These are phyloP conservation scores for Rhabdomys pumilio DNA, from an alignment of 2,797 vertebrate genomes.

Conservation along the genomic window DNA sequence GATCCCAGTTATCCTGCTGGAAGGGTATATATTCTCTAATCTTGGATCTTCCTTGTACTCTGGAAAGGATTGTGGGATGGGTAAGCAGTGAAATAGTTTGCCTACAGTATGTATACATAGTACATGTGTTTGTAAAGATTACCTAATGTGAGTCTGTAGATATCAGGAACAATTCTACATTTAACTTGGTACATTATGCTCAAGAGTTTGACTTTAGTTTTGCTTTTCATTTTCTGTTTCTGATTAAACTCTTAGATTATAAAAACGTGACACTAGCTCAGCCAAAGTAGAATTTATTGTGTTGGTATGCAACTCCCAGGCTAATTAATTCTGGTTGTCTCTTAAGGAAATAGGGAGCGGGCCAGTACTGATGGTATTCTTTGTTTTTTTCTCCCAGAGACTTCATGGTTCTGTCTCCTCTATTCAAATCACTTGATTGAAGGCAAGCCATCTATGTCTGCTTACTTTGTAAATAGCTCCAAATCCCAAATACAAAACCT, in stretches of 20 bases:
- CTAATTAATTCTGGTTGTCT: background rate
- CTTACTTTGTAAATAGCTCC: background rate
- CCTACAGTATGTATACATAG: background rate
- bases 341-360: background rate
- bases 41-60: background rate
- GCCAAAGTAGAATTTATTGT: background rate
- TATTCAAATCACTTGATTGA: background rate
- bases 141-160: background rate
- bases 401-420: background rate
- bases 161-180: fast-evolving
- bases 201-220: background rate
- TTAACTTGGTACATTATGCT: background rate
- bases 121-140: background rate
- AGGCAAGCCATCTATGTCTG: background rate
- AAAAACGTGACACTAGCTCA: background rate
- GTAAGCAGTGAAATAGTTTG: background rate
- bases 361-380: background rate
- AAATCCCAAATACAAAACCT: background rate
- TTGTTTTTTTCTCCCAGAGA: background rate
- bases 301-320: background rate
- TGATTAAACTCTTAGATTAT: background rate
- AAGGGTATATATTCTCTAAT: background rate
- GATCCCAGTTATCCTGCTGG: background rate
- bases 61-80: background rate
- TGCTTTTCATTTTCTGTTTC: conserved; percentile 16